Conservation (phyloP, 2,113 vertebrate species). For the Antennarius striatus region DNA sequence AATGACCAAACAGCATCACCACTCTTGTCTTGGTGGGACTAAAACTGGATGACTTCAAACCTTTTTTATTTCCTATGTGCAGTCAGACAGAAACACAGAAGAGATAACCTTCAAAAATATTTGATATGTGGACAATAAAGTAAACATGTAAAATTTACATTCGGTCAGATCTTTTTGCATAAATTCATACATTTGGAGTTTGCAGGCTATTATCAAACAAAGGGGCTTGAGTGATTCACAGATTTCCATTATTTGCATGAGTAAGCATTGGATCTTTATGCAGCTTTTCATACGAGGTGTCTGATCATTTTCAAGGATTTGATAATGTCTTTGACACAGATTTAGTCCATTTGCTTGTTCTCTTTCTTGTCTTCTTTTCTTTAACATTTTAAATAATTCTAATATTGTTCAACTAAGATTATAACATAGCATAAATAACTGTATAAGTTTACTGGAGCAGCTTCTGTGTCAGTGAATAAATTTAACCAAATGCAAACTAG, state of each 20-base stretch:
- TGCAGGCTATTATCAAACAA: conserved; percentile 3
- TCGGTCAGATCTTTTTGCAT: conserved; percentile 1
- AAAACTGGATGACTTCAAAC: neutral
- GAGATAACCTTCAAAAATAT: conserved; percentile 15
- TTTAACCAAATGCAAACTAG: no score
- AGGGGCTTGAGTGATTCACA: neutral
- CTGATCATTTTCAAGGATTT: conserved; percentile 29
- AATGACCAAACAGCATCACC: neutral
- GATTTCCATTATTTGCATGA: conserved; percentile 15
- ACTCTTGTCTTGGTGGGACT: neutral
- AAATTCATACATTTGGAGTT: conserved; percentile 18
- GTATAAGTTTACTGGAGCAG: no score
- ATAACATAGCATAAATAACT: no score
- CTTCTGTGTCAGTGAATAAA: no score
- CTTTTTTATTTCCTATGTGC: neutral
- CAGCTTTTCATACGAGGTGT: neutral
- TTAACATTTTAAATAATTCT: no score
- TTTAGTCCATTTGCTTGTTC: neutral
- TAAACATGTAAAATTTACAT: neutral
- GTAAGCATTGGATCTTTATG: conserved; percentile 2
- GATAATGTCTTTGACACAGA: conserved; percentile 16
- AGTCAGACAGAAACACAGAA: neutral
- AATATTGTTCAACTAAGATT: no score
- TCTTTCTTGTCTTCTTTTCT: neutral
- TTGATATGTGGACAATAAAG: conserved; percentile 8